Conservation (phyloP, 2,888 invertebrate genomes). For the Idaea biselata region DNA sequence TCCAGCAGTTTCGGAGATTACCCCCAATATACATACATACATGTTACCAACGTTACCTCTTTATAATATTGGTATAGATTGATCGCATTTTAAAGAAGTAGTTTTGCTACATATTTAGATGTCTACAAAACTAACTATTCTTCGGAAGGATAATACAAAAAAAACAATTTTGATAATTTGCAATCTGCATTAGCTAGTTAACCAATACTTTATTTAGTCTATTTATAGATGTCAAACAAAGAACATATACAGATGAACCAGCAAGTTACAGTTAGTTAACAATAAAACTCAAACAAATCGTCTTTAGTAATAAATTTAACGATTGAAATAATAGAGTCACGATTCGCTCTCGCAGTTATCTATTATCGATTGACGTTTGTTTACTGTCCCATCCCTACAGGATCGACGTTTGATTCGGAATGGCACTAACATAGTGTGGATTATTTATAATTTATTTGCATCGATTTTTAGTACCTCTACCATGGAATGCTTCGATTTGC, state of each 20-base stretch:
- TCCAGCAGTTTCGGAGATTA: too few species aligned
- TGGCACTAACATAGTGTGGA: constrained; percentile 31
- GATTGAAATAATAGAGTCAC: constrained; percentile 23
- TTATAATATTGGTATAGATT: too few species aligned
- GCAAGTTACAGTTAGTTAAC: background rate
- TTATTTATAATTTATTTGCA: constrained; percentile 32
- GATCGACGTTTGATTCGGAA: constrained; percentile 27
- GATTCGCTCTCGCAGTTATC: constrained; percentile 12
- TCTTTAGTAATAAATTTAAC: constrained; percentile 2
- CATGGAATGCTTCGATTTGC: background rate
- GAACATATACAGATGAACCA: background rate
- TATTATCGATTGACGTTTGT: constrained; percentile 28
- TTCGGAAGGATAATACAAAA: too few species aligned
- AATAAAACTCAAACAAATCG: constrained; percentile 13
- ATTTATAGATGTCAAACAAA: too few species aligned
- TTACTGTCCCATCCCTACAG: constrained; percentile 25
- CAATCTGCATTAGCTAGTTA: too few species aligned
- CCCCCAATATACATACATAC: too few species aligned
- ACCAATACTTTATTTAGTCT: too few species aligned
- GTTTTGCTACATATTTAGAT: too few species aligned
- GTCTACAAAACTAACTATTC: too few species aligned
- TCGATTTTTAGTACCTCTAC: constrained; percentile 16
- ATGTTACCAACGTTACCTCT: too few species aligned
- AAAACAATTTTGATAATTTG: too few species aligned
- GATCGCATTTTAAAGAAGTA: too few species aligned